Evolutionary conservation across 1,140 invertebrate species (phyloP).

Genomic region (Periplaneta americana): DNA sequence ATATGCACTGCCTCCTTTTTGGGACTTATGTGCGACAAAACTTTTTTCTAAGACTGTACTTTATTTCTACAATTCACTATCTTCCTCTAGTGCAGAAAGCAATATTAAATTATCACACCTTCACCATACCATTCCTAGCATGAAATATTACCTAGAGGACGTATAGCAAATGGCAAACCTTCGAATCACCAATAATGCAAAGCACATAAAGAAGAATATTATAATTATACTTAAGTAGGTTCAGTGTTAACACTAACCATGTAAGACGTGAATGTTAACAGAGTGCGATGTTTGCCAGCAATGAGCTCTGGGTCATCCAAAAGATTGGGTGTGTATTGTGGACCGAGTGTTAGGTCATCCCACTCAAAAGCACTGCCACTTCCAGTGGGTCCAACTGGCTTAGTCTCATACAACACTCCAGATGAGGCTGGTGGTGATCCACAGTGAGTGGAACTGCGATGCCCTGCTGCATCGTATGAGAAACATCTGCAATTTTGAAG

Average conservation of each 20-base stretch:
- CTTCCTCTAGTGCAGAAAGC: background rate
- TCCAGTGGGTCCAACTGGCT: background rate
- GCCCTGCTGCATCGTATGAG: constrained; percentile 62
- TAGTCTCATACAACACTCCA: background rate
- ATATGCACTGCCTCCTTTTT: no score
- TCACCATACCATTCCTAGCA: no score
- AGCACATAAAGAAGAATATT: no score
- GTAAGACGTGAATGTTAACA: constrained; percentile 92
- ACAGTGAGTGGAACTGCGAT: constrained; percentile 47
- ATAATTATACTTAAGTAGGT: no score
- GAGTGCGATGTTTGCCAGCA: constrained; percentile 89
- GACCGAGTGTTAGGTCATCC: constrained; percentile 39
- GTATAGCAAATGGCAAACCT: no score
- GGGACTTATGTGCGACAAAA: no score
- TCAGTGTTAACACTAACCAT: no score
- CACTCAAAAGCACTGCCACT: constrained; percentile 32
- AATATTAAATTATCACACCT: background rate
- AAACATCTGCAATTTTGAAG: constrained; percentile 62
- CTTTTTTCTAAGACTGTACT: no score
- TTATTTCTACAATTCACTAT: background rate
- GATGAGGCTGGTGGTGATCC: constrained; percentile 55
- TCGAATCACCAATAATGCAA: no score
- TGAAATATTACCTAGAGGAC: no score
- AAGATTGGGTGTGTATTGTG: constrained; percentile 78
- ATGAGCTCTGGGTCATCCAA: constrained; percentile 93